Conservation (phyloP, 2,888 invertebrate genomes). For the Pristionchus entomophagus region DNA sequence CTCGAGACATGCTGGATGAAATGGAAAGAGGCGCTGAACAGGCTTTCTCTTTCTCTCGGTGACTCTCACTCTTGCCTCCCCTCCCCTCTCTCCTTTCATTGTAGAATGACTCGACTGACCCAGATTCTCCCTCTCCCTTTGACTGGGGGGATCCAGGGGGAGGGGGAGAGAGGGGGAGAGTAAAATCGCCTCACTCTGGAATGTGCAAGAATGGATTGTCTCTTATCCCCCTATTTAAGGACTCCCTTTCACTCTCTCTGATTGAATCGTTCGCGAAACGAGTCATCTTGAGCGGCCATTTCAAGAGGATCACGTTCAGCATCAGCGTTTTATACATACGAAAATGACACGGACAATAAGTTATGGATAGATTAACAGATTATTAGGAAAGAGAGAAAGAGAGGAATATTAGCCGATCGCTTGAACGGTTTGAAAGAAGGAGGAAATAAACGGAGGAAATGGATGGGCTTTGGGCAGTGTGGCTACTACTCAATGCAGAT, state of each 20-base stretch:
- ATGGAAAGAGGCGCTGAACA: constrained; percentile 42
- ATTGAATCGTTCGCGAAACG: background rate
- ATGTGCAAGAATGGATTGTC: constrained; percentile 22
- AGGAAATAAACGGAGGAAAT: constrained; percentile 17
- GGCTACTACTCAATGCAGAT: constrained; percentile 41
- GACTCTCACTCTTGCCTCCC: constrained; percentile 3
- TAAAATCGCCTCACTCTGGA: constrained; percentile 20
- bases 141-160: background rate
- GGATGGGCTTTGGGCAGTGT: background rate
- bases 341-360: constrained; percentile 1
- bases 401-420: constrained; percentile 23
- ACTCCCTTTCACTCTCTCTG: constrained; percentile 8
- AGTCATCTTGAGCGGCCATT: constrained; percentile 9
- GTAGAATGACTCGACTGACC: constrained; percentile 48
- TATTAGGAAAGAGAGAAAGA: constrained; percentile 16
- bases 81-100: background rate
- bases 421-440: constrained; percentile 13
- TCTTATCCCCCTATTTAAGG: constrained; percentile 15
- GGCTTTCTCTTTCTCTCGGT: constrained; percentile 44
- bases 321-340: constrained; percentile 11
- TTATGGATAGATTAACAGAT: constrained; percentile 27
- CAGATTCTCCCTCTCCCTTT: constrained; percentile 20
- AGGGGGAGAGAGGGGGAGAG: constrained; percentile 7
- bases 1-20: constrained; percentile 1
- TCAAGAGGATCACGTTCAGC: background rate